These are phyloP conservation scores for Centruroides sculpturatus DNA, from an alignment of 1,140 invertebrate species.

Conservation along the genomic window DNA sequence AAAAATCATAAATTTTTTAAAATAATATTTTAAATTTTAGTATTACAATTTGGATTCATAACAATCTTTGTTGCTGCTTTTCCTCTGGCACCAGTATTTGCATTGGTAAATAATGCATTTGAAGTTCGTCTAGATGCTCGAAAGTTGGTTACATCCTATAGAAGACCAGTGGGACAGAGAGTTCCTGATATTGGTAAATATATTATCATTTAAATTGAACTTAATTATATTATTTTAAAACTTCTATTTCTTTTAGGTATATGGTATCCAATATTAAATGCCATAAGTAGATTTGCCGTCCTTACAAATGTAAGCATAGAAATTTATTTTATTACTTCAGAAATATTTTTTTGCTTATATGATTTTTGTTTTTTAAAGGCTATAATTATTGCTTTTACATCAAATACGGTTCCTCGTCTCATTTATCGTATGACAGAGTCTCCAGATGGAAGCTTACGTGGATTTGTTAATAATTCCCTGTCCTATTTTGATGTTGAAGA, in stretches of 20 bases:
- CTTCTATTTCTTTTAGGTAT: slow-evolving; percentile 33
- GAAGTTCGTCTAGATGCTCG: slow-evolving; percentile 78
- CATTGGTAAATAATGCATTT: slow-evolving; percentile 70
- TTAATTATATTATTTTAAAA: background rate
- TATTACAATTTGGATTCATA: slow-evolving; percentile 81
- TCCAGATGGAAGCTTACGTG: slow-evolving; percentile 43
- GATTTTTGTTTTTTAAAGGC: slow-evolving; percentile 45
- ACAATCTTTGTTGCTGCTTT: slow-evolving; percentile 83
- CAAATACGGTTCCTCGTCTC: slow-evolving; percentile 85
- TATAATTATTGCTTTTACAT: slow-evolving; percentile 97
- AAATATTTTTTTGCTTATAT: too few species aligned
- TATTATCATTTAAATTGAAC: background rate
- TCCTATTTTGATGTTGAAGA: slow-evolving; percentile 63
- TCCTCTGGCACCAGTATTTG: slow-evolving; percentile 70
- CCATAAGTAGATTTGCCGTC: slow-evolving; percentile 75
- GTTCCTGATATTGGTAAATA: slow-evolving; percentile 60
- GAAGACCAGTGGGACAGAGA: slow-evolving; percentile 66
- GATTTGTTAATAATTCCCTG: slow-evolving; percentile 73
- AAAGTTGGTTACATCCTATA: slow-evolving; percentile 68
- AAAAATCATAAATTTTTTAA: too few species aligned
- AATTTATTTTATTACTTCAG: too few species aligned
- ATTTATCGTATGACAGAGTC: slow-evolving; percentile 54
- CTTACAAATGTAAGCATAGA: slow-evolving; percentile 69
- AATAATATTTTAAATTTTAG: slow-evolving; percentile 27
- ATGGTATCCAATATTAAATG: slow-evolving; percentile 82